Conservation (phyloP, 1,140 invertebrate species). For the Psilanteris sp. region DNA sequence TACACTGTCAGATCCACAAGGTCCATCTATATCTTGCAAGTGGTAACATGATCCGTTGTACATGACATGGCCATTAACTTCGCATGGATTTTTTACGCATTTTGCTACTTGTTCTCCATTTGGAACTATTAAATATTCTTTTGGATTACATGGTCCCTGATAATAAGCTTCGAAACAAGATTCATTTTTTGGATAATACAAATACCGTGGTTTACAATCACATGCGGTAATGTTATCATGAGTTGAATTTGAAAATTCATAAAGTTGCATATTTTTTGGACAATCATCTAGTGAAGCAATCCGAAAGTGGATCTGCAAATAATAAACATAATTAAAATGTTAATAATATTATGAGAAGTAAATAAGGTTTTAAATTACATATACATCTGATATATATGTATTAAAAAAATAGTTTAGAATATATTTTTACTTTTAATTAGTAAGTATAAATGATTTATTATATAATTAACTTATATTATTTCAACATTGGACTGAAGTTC, state of each 20-base stretch:
- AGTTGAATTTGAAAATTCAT: neutral
- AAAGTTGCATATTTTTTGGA: constrained; percentile 35
- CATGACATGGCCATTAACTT: constrained; percentile 75
- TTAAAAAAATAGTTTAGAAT: too few species aligned
- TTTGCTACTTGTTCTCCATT: constrained; percentile 79
- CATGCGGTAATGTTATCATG: constrained; percentile 74
- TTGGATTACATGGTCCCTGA: constrained; percentile 82
- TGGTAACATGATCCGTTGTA: constrained; percentile 80
- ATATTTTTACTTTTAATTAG: too few species aligned
- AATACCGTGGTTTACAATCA: constrained; percentile 83
- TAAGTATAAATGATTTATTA: too few species aligned
- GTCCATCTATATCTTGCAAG: constrained; percentile 73
- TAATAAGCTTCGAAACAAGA: constrained; percentile 82
- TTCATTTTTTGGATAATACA: constrained; percentile 83
- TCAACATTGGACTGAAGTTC: too few species aligned
- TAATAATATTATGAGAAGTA: too few species aligned
- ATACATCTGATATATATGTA: too few species aligned
- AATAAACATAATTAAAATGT: too few species aligned
- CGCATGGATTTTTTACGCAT: constrained; percentile 83
- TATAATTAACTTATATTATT: too few species aligned
- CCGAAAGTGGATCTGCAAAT: constrained; percentile 10
- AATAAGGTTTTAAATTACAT: too few species aligned
- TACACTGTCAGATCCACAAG: constrained; percentile 69
- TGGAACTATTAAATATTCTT: constrained; percentile 81
- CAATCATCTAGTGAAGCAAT: constrained; percentile 1